These are phyloP conservation scores for Pogonomyrmex californicus DNA, from an alignment of 1,140 invertebrate species.

Conservation along the genomic window DNA sequence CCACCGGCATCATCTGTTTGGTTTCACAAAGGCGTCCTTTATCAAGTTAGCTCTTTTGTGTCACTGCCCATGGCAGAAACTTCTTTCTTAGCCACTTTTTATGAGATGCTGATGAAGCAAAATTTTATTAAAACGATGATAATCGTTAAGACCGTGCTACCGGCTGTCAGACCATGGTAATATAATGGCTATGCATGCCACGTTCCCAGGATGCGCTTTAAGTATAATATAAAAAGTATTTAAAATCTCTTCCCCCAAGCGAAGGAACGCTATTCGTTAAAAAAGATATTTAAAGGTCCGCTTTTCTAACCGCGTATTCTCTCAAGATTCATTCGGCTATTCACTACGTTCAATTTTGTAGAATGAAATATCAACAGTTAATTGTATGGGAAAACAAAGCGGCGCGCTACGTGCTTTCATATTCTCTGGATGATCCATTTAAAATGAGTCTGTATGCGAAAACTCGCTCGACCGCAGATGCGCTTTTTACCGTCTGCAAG, in stretches of 20 bases:
- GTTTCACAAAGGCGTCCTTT: slow-evolving; percentile 37
- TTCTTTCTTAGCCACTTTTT: slow-evolving; percentile 51
- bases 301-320: background rate
- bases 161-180: slow-evolving; percentile 21
- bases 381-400: slow-evolving; percentile 16
- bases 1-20: slow-evolving; percentile 34
- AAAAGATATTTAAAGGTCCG: slow-evolving; percentile 15
- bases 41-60: slow-evolving; percentile 58
- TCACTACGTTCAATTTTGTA: background rate
- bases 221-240: slow-evolving; percentile 40
- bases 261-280: background rate
- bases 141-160: slow-evolving; percentile 52
- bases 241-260: slow-evolving; percentile 12
- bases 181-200: slow-evolving; percentile 20
- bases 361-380: slow-evolving; percentile 14
- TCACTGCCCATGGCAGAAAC: slow-evolving; percentile 40
- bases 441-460: slow-evolving; percentile 10
- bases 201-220: slow-evolving; percentile 17
- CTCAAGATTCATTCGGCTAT: slow-evolving; percentile 10
- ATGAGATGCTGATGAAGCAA: slow-evolving; percentile 57
- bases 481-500: background rate
- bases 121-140: slow-evolving; percentile 60
- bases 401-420: background rate
- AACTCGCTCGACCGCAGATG: background rate
- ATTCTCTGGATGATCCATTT: background rate